phyloP scores from a whole-genome alignment of 1,140 invertebrate genomes.

The Dufourea novaeangliae region DNA sequence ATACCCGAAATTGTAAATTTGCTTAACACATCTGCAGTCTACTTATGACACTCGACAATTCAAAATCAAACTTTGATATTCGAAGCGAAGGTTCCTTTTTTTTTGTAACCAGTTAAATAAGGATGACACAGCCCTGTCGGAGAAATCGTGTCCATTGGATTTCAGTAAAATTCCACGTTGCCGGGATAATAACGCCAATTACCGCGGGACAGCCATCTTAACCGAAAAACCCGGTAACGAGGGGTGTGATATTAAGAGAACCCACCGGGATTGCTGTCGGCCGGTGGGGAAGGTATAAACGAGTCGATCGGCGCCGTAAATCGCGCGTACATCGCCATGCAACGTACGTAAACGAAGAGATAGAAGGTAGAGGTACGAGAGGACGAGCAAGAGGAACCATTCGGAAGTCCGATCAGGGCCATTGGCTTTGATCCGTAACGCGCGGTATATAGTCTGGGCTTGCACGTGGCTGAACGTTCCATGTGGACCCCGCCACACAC shows the following conservation, averaged over 20 bases:
- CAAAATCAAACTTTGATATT: no score
- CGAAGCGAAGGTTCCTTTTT: no score
- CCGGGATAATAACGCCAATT: neutral
- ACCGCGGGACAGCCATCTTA: neutral
- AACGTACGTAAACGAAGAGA: slow-evolving; percentile 6
- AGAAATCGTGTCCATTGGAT: neutral
- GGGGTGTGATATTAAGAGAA: slow-evolving; percentile 31
- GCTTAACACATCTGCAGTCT: no score
- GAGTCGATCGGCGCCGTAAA: slow-evolving; percentile 16
- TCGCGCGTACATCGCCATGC: slow-evolving; percentile 5
- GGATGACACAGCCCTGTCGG: no score
- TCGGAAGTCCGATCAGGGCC: slow-evolving; percentile 65
- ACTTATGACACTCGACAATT: no score
- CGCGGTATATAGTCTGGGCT: slow-evolving; percentile 34
- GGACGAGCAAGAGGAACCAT: slow-evolving; percentile 40
- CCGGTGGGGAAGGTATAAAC: slow-evolving; percentile 34
- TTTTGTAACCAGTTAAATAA: neutral
- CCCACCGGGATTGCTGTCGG: slow-evolving; percentile 15
- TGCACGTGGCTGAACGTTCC: slow-evolving; percentile 67
- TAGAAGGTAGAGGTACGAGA: neutral
- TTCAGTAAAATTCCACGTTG: neutral
- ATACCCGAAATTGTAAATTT: no score
- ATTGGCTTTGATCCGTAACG: slow-evolving; percentile 75
- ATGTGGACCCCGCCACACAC: slow-evolving; percentile 18
- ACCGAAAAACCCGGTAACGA: slow-evolving; percentile 14